Percentiles rank a stretch among this genome's conserved stretches.
Evolutionary conservation across 2,797 vertebrate species (phyloP).

Genomic region (Chromobotia macracanthus): DNA sequence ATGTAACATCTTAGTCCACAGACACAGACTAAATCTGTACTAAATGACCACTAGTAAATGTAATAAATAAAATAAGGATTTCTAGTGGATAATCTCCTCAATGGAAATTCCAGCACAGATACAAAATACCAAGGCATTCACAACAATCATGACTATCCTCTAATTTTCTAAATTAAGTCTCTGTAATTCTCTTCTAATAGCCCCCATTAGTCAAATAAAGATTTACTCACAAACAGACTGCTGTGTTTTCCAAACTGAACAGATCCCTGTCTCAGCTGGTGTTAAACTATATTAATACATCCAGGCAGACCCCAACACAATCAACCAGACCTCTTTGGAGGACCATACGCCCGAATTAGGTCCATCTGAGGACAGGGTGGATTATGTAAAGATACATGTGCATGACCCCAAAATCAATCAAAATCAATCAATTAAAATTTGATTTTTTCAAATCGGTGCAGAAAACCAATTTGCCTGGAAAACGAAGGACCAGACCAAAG

Average conservation of each 20-base stretch:
- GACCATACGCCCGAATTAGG: constrained; percentile 21
- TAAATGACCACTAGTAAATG: background rate
- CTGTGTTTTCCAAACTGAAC: constrained; percentile 5
- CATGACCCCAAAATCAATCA: constrained; percentile 38
- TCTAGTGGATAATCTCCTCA: background rate
- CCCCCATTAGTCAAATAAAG: constrained; percentile 25
- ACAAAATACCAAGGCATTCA: constrained; percentile 25
- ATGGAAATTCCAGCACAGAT: constrained; percentile 13
- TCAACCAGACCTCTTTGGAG: constrained; percentile 10
- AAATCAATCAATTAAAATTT: constrained; percentile 41
- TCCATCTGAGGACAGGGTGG: constrained; percentile 39
- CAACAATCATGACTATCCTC: constrained; percentile 19
- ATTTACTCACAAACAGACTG: constrained; percentile 30
- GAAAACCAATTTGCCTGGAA: constrained; percentile 30
- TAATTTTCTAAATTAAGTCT: constrained; percentile 45
- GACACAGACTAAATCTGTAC: too few species aligned
- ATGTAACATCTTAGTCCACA: background rate
- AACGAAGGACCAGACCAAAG: background rate
- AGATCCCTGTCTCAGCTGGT: background rate
- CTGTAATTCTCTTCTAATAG: constrained; percentile 42
- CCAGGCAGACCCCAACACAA: too few species aligned
- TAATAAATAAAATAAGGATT: background rate
- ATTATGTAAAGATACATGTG: constrained; percentile 45
- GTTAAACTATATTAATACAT: constrained; percentile 22
- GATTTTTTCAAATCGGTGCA: constrained; percentile 46